Base-by-base conservation (phyloP, 2,888 invertebrate genomes). In the Gisinianus flammeolus region DNA sequence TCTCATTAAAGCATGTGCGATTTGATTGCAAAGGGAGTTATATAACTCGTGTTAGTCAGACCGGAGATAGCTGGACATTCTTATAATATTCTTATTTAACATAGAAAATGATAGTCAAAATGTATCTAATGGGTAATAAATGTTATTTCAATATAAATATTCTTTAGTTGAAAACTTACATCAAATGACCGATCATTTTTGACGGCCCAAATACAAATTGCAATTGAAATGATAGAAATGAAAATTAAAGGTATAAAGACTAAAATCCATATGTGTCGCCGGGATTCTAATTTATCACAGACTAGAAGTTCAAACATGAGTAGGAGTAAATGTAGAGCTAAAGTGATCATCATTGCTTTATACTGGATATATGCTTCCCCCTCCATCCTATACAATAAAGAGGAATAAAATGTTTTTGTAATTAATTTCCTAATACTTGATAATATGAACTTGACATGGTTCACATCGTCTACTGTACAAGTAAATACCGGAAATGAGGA, bases 161-260 rank as follows among this genome's bases (percentile, higher is more conserved):
- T 35, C 5, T 35, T 12, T 35, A 28, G 16, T 22, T 24, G 69
- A 22, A 62, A 54, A 28, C 88, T 87, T 87, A 93, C 94, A 91
- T 98, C 98, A 89, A 97, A 98, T 30, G 96, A 94, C 78, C 98
- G 91, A 87, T 98, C 98, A 88, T 98, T 97, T 88, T 98, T 97
- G 24, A 98, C 95, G 71, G 98, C 96, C 98, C 98, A 99, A 85
- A 99, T 95, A 87, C 92, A 97, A 80, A 98, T 95, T 70, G 97
- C 96, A 85, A 99, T 96, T 78, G 98, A 97, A 54, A 98, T 93
- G 85, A 98, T 94, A 81, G 97, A 96, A 86, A 98, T 94, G 88
- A 97, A 96, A 87, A 98, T 95, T 81, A 99, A 89, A 12, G 98
- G 98, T 87, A 97, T 95, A 88, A 98, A 95, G 85, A 95, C 94